Evolutionary conservation across 2,113 vertebrate species (phyloP).

Genomic region (Gallinago media): DNA sequence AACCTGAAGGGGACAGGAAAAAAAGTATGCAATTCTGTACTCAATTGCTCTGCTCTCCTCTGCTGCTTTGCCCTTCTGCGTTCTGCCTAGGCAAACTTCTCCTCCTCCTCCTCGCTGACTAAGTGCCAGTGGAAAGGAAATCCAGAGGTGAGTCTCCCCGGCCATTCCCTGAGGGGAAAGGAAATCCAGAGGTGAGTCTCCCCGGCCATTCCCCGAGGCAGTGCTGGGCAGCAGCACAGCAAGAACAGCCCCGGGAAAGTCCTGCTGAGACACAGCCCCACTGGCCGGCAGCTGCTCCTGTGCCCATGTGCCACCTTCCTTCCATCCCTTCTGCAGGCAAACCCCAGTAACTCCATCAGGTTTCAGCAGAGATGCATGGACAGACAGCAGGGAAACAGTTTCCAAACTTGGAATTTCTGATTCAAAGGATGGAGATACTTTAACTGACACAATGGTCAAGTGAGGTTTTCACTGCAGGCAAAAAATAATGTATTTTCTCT

Average conservation of each 20-base stretch:
- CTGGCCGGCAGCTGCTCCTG: neutral
- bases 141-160: neutral
- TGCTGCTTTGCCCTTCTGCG: neutral
- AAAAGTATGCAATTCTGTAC: neutral
- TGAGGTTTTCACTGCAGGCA: neutral
- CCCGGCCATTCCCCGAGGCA: neutral
- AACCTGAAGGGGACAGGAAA: neutral
- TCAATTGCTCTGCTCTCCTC: neutral
- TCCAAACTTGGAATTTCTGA: neutral
- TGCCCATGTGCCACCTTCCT: neutral
- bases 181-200: neutral
- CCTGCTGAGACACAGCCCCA: neutral
- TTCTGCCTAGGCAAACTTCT: neutral
- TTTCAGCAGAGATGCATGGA: neutral
- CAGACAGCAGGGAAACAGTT: neutral
- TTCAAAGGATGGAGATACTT: neutral
- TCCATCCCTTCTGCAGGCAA: neutral
- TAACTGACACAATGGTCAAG: rapidly evolving
- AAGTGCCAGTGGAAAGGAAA: neutral
- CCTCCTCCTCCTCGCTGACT: neutral
- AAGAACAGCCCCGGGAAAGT: neutral
- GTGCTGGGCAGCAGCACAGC: neutral
- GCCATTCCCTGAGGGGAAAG: neutral
- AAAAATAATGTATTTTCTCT: neutral
- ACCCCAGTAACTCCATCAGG: rapidly evolving